Evolutionary conservation across 2,797 vertebrate genomes (phyloP).

Genomic region (Sorex maritimensis): DNA sequence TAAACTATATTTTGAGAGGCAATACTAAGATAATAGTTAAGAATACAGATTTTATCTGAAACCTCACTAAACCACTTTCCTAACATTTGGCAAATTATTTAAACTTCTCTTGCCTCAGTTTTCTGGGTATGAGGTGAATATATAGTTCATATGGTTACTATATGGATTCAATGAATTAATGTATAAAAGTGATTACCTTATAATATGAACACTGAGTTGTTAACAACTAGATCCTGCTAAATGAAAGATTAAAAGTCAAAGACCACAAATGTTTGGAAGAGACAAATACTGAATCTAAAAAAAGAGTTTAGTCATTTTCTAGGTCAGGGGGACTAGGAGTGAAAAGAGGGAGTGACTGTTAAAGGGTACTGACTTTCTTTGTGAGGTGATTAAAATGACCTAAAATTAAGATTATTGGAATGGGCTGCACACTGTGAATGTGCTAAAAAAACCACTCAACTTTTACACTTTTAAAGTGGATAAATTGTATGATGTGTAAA

Average conservation of each 20-base stretch:
- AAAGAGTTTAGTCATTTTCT: background rate
- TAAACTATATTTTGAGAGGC: slow-evolving; percentile 12
- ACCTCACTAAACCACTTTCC: background rate
- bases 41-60: slow-evolving; percentile 40
- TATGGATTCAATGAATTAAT: slow-evolving; percentile 36
- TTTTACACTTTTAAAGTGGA: background rate
- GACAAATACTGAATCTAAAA: slow-evolving; percentile 32
- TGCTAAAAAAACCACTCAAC: slow-evolving; percentile 30
- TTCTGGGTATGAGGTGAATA: background rate
- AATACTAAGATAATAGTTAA: slow-evolving; percentile 10
- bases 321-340: background rate
- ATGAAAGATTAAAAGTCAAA: slow-evolving; percentile 19
- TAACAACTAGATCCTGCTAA: slow-evolving; percentile 9
- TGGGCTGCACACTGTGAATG: background rate
- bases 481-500: background rate
- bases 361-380: background rate
- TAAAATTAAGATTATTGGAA: slow-evolving; percentile 40
- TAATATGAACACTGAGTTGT: slow-evolving; percentile 29
- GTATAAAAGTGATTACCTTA: background rate
- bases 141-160: background rate
- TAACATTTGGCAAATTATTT: slow-evolving; percentile 21
- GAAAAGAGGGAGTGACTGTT: background rate
- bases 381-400: slow-evolving; percentile 9
- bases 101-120: slow-evolving; percentile 8
- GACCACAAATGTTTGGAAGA: background rate